Evolutionary conservation across 2,797 vertebrate genomes (phyloP).

Genomic region (Sternotherus odoratus): DNA sequence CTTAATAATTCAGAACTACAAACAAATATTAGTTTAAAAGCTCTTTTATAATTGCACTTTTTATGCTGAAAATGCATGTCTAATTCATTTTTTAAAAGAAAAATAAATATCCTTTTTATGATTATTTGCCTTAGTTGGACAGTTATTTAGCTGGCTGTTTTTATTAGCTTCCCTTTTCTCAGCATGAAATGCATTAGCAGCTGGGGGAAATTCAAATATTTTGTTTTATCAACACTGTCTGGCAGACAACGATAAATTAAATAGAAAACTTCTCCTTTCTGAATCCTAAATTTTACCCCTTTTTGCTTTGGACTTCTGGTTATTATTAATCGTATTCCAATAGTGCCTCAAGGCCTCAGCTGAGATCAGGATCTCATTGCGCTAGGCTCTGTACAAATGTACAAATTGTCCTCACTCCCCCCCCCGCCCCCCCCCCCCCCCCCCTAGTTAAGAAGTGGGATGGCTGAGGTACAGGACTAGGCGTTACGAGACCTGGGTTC

Average conservation of each 20-base stretch:
- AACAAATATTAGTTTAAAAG: slow-evolving; percentile 77
- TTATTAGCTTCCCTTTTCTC: slow-evolving; percentile 77
- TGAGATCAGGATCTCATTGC: not conserved
- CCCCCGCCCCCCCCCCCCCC: fast-evolving
- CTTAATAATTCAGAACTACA: slow-evolving; percentile 58
- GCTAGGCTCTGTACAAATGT: not conserved
- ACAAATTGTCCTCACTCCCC: no score
- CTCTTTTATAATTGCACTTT: slow-evolving; percentile 74
- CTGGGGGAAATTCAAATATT: slow-evolving; percentile 74
- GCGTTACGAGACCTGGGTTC: no score
- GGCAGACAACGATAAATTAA: slow-evolving; percentile 38
- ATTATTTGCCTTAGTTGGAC: slow-evolving; percentile 76
- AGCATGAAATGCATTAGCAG: slow-evolving; percentile 71
- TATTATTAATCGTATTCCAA: not conserved
- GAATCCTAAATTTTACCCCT: not conserved
- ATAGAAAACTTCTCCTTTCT: slow-evolving; percentile 28
- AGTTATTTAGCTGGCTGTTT: slow-evolving; percentile 78
- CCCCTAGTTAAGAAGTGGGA: no score
- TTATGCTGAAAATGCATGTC: slow-evolving; percentile 70
- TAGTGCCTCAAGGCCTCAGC: not conserved
- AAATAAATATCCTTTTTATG: slow-evolving; percentile 64
- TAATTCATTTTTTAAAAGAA: slow-evolving; percentile 71
- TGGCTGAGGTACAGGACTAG: not conserved
- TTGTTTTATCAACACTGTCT: slow-evolving; percentile 58
- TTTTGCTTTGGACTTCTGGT: not conserved